phyloP scores from a whole-genome alignment of 1,140 invertebrate genomes.

The Dendroctonus ponderosae region DNA sequence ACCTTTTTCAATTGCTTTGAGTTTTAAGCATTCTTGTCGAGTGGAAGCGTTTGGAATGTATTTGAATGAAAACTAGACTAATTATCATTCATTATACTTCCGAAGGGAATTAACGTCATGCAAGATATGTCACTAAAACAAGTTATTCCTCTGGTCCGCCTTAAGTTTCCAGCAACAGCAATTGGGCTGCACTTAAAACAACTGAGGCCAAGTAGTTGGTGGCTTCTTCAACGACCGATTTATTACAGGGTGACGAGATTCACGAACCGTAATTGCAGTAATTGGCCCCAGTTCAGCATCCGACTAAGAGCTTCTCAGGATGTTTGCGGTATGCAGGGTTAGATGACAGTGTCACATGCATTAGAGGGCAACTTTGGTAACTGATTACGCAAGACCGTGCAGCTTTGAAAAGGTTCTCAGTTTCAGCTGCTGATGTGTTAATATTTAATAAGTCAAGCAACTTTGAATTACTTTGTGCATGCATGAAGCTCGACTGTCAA shows the following conservation, averaged over 20 bases:
- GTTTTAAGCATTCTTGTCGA: too few relatives aligned
- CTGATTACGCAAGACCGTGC: constrained; percentile 3
- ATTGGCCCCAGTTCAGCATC: constrained; percentile 29
- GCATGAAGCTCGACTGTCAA: too few relatives aligned
- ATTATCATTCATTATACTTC: too few relatives aligned
- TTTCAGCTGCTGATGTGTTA: not conserved
- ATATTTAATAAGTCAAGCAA: too few relatives aligned
- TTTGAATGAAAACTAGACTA: too few relatives aligned
- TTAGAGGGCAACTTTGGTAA: not conserved
- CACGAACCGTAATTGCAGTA: constrained; percentile 33
- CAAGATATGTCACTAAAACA: too few relatives aligned
- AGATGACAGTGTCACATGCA: constrained; percentile 3
- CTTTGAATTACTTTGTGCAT: too few relatives aligned
- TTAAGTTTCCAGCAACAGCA: constrained; percentile 10
- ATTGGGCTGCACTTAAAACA: constrained; percentile 16
- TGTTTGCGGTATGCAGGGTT: constrained; percentile 14
- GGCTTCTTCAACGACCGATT: constrained; percentile 33
- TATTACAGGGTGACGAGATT: constrained; percentile 31
- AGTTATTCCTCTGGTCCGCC: not conserved
- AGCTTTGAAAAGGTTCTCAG: constrained; percentile 3
- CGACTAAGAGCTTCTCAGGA: constrained; percentile 15
- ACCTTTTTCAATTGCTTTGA: too few relatives aligned
- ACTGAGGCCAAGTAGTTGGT: constrained; percentile 14
- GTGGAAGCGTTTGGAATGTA: too few relatives aligned
- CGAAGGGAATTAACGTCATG: too few relatives aligned